Evolutionary conservation across 2,113 vertebrate species (phyloP).

Genomic region (Donacobius atricapilla): DNA sequence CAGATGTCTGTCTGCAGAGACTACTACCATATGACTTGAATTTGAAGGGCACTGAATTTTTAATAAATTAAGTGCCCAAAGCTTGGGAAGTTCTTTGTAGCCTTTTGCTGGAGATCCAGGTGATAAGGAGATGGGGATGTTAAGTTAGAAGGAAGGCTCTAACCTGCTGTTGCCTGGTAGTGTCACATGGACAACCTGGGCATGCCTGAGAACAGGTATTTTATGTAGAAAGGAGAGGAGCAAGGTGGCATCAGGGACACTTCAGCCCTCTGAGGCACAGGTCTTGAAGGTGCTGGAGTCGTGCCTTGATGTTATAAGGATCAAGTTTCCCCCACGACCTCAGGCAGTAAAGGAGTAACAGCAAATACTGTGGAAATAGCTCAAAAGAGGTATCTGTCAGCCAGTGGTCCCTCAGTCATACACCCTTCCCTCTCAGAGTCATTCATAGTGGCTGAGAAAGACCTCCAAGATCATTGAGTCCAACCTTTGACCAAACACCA

Average conservation of each 20-base stretch:
- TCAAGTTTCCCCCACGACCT: background rate
- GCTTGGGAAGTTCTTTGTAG: background rate
- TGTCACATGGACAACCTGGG: background rate
- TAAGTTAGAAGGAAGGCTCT: background rate
- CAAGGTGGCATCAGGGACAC: background rate
- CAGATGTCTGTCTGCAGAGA: background rate
- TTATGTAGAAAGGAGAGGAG: background rate
- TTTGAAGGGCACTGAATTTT: background rate
- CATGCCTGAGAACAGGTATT: background rate
- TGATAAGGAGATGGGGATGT: background rate
- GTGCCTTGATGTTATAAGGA: background rate
- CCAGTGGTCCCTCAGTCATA: background rate
- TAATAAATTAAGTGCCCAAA: background rate
- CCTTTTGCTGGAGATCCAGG: background rate
- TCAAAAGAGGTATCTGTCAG: background rate
- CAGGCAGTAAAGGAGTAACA: background rate
- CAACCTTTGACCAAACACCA: background rate
- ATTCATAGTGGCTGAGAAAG: background rate
- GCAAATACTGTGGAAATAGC: background rate
- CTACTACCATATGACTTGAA: background rate
- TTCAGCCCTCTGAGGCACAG: background rate
- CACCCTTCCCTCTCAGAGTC: background rate
- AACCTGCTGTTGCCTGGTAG: background rate
- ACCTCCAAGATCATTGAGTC: rapidly evolving
- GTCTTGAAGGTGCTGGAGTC: background rate